Evolutionary conservation across 2,888 invertebrate species (phyloP).

Genomic region (Agonum fuliginosum): DNA sequence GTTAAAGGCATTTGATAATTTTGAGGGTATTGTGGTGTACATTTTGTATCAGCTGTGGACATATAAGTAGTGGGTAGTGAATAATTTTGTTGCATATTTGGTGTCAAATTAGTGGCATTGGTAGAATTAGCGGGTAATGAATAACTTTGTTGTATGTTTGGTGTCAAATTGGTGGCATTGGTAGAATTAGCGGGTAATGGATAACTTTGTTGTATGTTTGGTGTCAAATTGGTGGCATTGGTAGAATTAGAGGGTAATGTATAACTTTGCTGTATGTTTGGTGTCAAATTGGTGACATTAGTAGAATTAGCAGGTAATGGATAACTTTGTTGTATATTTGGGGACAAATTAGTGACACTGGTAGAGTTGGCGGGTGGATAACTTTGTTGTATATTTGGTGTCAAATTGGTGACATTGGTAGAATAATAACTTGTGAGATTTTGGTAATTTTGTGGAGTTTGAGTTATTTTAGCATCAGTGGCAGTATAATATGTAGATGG

Average conservation of each 20-base stretch:
- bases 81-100: constrained; percentile 45
- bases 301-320: constrained; percentile 22
- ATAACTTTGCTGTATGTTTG: neutral
- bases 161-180: constrained; percentile 22
- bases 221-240: too few relatives aligned
- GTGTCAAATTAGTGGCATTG: too few relatives aligned
- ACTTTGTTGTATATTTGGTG: constrained; percentile 31
- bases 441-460: constrained; percentile 21
- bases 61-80: constrained; percentile 22
- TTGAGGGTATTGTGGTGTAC: neutral
- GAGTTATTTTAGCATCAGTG: neutral
- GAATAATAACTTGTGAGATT: constrained; percentile 18
- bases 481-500: neutral
- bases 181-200: constrained; percentile 24
- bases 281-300: constrained; percentile 23
- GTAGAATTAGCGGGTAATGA: too few relatives aligned
- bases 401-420: constrained; percentile 17
- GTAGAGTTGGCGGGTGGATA: constrained; percentile 43
- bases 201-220: neutral
- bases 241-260: too few relatives aligned
- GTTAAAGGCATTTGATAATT: constrained; percentile 11
- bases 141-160: neutral
- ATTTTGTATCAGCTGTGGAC: constrained; percentile 1
- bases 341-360: constrained; percentile 20
- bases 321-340: constrained; percentile 42